phyloP scores from a whole-genome alignment of 1,140 invertebrate species.

The Bicyclus anynana region DNA sequence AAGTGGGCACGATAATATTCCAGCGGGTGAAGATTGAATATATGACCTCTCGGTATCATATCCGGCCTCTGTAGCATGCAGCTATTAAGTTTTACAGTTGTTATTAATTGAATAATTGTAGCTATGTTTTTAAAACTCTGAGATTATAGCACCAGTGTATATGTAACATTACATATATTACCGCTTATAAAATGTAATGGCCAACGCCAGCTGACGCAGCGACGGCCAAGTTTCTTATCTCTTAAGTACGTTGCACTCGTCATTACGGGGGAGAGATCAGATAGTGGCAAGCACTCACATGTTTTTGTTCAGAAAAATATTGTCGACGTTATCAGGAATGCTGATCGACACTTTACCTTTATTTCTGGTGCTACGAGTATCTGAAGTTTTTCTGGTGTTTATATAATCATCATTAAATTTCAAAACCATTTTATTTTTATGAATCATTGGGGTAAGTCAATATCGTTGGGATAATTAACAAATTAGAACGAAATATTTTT shows the following conservation, averaged over 20 bases:
- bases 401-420: too few species aligned
- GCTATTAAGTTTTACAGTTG: too few species aligned
- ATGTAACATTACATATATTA: background rate
- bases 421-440: too few species aligned
- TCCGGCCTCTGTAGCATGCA: too few species aligned
- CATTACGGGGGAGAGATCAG: conserved; percentile 17
- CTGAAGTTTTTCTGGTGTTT: too few species aligned
- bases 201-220: conserved; percentile 48
- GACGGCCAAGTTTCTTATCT: conserved; percentile 46
- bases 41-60: too few species aligned
- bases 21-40: too few species aligned
- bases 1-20: too few species aligned
- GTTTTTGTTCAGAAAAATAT: conserved; percentile 10
- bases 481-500: too few species aligned
- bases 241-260: conserved; percentile 42
- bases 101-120: too few species aligned
- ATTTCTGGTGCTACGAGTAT: background rate
- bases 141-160: background rate
- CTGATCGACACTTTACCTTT: background rate
- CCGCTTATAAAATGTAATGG: conserved; percentile 18
- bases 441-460: too few species aligned
- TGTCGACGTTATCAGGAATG: background rate
- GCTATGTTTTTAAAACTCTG: background rate
- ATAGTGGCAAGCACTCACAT: conserved; percentile 9
- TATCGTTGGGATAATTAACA: too few species aligned